Evolutionary conservation across 2,888 invertebrate species (phyloP), one percentile per base, ranked within the genome.

Genomic region (Thymelicus sylvestris): DNA sequence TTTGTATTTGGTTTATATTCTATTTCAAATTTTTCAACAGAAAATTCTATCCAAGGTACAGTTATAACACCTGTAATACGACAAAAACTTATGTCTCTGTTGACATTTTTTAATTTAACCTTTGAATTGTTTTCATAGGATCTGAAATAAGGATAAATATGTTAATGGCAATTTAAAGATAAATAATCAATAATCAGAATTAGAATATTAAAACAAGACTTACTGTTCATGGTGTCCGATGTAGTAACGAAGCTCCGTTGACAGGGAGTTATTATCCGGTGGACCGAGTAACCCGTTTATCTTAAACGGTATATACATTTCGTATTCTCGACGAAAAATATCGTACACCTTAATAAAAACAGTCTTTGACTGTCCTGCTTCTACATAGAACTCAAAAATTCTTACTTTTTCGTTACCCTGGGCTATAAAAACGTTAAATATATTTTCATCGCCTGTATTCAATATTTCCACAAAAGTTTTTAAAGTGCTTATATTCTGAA

Each of bases 261-360:
- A 86, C 62, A 73, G 75, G 39, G 80, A 59, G 78, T 84, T 78
- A 78, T 85, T 72, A 75, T 85, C 76, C 6, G 94, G 92, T 7
- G 96, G 95, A 0, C 95, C 96, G 63, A 96, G 76, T 57, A 95
- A 81, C 67, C 89, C 91, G 77, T 96, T 96, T 19, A 96, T 85
- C 77, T 94, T 87, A 72, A 95, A 90, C 0, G 96, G 96, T 66
- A 96, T 85, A 76, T 89, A 94, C 82, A 95, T 94, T 66, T 94
- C 93, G 78, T 95, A 95, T 72, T 94, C 94, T 74, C 92, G 84
- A 65, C 91, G 83, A 79, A 85, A 91, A 75, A 82, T 76, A 74
- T 91, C 92, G 74, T 71, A 83, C 13, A 93, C 85, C 86, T 89
- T 91, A 66, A 93, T 83, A 74, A 78, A 93, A 62, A 93, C 83